phyloP scores from a whole-genome alignment of 2,113 vertebrate species.

The Psephotus haematonotus region DNA sequence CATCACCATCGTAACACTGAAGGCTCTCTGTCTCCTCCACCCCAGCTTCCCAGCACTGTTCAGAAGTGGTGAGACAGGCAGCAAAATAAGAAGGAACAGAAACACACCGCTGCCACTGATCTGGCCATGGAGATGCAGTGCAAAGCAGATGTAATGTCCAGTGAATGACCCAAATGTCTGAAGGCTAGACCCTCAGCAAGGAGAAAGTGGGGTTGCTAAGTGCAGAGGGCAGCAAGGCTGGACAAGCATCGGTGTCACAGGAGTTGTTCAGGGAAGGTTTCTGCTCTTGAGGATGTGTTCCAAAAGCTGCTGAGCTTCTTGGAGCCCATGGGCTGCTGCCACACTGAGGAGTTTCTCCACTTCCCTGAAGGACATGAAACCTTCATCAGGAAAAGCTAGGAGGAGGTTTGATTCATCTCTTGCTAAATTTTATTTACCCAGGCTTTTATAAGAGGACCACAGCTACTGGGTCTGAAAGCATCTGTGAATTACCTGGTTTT shows the following conservation, averaged over 20 bases:
- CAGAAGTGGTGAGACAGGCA: background rate
- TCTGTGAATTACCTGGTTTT: background rate
- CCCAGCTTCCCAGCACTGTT: background rate
- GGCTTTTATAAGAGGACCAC: background rate
- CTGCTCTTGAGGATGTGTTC: slow-evolving; percentile 46
- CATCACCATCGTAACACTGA: background rate
- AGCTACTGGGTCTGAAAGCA: background rate
- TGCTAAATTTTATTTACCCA: background rate
- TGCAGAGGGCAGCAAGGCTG: background rate
- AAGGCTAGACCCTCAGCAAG: background rate
- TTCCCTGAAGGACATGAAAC: slow-evolving; percentile 35
- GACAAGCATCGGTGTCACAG: accelerated
- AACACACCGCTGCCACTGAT: background rate
- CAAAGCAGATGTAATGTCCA: background rate
- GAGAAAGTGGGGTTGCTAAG: background rate
- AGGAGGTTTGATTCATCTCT: background rate
- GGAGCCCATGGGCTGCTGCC: slow-evolving; percentile 44
- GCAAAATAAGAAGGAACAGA: background rate
- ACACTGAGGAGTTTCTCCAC: slow-evolving; percentile 53
- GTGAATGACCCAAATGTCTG: background rate
- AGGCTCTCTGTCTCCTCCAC: background rate
- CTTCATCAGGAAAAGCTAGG: background rate
- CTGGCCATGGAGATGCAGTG: background rate
- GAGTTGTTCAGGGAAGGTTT: background rate
- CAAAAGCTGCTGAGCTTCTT: slow-evolving; percentile 59